Percentiles rank a stretch among this genome's conserved stretches.
Evolutionary conservation across 2,888 invertebrate species (phyloP).

Genomic region (Xylophagus ater): DNA sequence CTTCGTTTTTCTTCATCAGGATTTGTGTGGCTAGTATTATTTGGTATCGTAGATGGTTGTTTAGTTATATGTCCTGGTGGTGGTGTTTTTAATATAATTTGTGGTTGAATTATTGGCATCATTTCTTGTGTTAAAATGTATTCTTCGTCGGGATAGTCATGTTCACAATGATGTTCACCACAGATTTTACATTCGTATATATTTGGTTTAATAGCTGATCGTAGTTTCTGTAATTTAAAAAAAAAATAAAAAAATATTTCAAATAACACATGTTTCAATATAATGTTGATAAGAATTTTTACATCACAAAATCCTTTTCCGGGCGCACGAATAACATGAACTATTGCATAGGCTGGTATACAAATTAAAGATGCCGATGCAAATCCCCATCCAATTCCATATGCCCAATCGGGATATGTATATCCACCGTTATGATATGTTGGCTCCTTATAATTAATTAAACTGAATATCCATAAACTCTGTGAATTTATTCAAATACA

Average conservation of each 20-base stretch:
- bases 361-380: conserved; percentile 72
- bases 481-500: conserved; percentile 34
- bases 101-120: conserved; percentile 21
- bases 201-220: conserved; percentile 61
- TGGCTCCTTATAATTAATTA: conserved; percentile 78
- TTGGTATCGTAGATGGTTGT: no score
- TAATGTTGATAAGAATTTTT: conserved; percentile 17
- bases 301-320: conserved; percentile 66
- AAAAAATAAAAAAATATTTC: conserved; percentile 4
- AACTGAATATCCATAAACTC: conserved; percentile 77
- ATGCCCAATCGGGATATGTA: conserved; percentile 74
- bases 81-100: conserved; percentile 19
- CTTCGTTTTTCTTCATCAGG: no score
- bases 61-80: conserved; percentile 15
- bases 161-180: conserved; percentile 67
- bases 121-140: conserved; percentile 39
- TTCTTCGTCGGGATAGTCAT: conserved; percentile 44
- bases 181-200: conserved; percentile 65
- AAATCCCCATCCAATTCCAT: conserved; percentile 76
- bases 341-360: conserved; percentile 71
- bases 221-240: conserved; percentile 51
- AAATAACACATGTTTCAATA: no score
- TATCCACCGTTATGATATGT: conserved; percentile 71
- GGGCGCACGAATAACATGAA: conserved; percentile 56
- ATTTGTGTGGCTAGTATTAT: no score